phyloP scores from a whole-genome alignment of 2,113 vertebrate genomes.

The Thinocorus orbignyianus region DNA sequence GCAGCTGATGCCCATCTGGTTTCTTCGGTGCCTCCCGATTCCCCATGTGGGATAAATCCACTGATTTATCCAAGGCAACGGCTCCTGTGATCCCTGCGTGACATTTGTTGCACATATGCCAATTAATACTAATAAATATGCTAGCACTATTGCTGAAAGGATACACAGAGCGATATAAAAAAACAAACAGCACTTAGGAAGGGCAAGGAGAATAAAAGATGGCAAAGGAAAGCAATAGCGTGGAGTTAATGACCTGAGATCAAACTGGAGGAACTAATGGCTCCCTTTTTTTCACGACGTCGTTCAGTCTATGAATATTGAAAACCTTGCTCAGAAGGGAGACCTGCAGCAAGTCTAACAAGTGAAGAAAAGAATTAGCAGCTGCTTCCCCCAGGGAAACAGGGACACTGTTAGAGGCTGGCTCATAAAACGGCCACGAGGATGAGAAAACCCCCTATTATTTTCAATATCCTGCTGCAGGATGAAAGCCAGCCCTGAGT shows the following conservation, averaged over 20 bases:
- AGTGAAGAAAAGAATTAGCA: not conserved
- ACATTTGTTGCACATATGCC: slow-evolving; percentile 34
- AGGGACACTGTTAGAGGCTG: not conserved
- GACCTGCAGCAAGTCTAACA: not conserved
- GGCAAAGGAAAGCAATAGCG: not conserved
- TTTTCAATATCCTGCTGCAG: not conserved
- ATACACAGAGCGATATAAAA: not conserved
- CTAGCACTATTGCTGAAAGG: not conserved
- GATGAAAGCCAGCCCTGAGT: not conserved
- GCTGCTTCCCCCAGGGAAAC: not conserved
- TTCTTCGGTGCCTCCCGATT: not conserved
- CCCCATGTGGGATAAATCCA: slow-evolving; percentile 8
- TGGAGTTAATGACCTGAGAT: slow-evolving; percentile 5
- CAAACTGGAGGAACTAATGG: not conserved
- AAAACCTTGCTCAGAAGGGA: not conserved
- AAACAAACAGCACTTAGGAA: slow-evolving; percentile 29
- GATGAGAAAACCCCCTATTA: not conserved
- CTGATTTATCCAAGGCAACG: slow-evolving; percentile 1
- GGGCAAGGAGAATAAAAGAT: not conserved
- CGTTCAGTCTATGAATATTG: slow-evolving; percentile 25
- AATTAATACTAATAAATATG: slow-evolving; percentile 53
- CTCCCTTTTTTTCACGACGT: not conserved
- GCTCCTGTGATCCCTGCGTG: slow-evolving; percentile 3
- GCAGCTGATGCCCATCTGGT: slow-evolving; percentile 53
- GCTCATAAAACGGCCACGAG: not conserved